These are phyloP conservation scores for Drosophila stalkeri DNA, from an alignment of 2,888 invertebrate genomes.

Conservation along the genomic window DNA sequence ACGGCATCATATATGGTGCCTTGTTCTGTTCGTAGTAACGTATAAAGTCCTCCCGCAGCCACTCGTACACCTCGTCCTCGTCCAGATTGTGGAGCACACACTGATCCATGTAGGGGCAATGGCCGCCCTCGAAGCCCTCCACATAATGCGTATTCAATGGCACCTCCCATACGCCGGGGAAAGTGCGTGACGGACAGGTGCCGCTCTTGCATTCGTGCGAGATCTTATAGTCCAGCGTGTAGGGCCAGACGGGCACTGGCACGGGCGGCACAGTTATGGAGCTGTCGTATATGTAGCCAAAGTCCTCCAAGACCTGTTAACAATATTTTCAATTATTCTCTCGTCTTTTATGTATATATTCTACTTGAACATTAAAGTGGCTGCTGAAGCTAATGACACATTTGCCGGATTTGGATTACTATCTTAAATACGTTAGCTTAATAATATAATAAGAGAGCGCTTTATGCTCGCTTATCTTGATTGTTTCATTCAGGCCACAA, in stretches of 20 bases:
- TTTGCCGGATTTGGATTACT: neutral
- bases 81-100: conserved; percentile 96
- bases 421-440: neutral
- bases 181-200: conserved; percentile 95
- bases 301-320: conserved; percentile 93
- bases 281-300: conserved; percentile 96
- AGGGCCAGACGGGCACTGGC: conserved; percentile 95
- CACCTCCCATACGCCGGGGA: conserved; percentile 97
- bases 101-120: conserved; percentile 96
- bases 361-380: neutral
- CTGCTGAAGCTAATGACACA: neutral
- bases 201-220: conserved; percentile 96
- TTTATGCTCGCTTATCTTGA: conserved; percentile 33
- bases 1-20: conserved; percentile 97
- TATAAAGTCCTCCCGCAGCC: conserved; percentile 95
- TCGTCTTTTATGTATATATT: neutral
- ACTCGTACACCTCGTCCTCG: conserved; percentile 91
- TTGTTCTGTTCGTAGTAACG: conserved; percentile 94
- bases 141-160: conserved; percentile 96
- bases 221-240: conserved; percentile 96
- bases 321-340: neutral
- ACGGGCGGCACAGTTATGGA: conserved; percentile 94
- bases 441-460: conserved; percentile 17
- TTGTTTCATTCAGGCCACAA: conserved; percentile 36
- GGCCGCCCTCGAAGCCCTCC: conserved; percentile 95